Conservation (phyloP, 2,888 invertebrate genomes). For the Arctia plantaginis region DNA sequence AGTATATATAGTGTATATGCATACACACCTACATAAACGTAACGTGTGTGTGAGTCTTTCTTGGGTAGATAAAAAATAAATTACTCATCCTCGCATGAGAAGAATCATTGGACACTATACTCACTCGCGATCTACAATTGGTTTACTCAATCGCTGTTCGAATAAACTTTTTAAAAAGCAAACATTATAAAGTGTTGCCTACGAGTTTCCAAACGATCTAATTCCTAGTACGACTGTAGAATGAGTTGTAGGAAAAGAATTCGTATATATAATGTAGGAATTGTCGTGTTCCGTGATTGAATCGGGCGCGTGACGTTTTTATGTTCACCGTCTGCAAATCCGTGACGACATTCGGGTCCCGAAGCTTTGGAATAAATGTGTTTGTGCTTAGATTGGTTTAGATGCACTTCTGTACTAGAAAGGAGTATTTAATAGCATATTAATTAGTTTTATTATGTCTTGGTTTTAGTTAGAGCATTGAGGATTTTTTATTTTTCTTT, state of each 20-base stretch:
- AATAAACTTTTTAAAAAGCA: neutral
- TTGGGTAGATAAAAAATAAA: too few species aligned
- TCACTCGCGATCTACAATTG: neutral
- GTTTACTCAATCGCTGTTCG: neutral
- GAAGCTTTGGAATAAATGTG: conserved; percentile 13
- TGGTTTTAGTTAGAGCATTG: neutral
- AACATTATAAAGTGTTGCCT: neutral
- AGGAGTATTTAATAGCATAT: neutral
- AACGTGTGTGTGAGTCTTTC: too few species aligned
- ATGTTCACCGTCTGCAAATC: conserved; percentile 12
- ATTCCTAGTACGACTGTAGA: conserved; percentile 9
- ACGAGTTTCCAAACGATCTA: conserved; percentile 2
- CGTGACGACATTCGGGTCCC: conserved; percentile 20
- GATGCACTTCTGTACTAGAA: conserved; percentile 12
- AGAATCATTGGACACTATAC: neutral
- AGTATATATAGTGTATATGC: too few species aligned
- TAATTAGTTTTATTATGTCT: neutral
- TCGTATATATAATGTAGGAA: conserved; percentile 10
- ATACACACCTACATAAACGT: too few species aligned
- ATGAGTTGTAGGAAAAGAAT: conserved; percentile 14
- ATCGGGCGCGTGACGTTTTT: conserved; percentile 19
- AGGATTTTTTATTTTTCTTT: neutral
- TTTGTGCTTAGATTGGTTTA: conserved; percentile 7
- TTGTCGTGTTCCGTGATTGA: conserved; percentile 21
- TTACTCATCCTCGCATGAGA: neutral